These are phyloP conservation scores for Diphyllodes magnificus DNA, from an alignment of 2,113 vertebrate species.

Conservation along the genomic window DNA sequence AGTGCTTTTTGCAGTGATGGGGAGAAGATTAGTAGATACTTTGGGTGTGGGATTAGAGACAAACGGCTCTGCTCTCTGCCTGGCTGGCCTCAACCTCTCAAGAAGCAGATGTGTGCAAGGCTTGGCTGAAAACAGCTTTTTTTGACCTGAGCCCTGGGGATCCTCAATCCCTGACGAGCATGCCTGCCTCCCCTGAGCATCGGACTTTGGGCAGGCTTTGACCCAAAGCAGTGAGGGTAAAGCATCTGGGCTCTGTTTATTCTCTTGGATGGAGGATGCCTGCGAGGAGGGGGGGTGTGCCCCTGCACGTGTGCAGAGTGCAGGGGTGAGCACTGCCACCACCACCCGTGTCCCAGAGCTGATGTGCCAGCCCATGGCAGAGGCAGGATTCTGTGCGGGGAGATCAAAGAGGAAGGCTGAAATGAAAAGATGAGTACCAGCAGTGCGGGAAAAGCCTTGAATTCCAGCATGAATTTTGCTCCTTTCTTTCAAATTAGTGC, in stretches of 20 bases:
- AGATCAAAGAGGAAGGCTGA: background rate
- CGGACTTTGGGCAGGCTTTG: background rate
- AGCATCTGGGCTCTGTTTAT: background rate
- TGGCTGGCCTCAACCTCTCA: background rate
- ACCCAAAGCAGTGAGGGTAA: background rate
- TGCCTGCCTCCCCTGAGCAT: background rate
- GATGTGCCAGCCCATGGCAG: background rate
- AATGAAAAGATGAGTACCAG: background rate
- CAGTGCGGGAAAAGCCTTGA: background rate
- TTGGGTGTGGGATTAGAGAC: background rate
- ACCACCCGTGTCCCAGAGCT: fast-evolving
- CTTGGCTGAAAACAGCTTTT: background rate
- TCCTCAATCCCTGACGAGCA: background rate
- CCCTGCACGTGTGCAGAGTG: fast-evolving
- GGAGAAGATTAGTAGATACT: background rate
- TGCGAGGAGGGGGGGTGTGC: fast-evolving
- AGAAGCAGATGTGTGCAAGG: background rate
- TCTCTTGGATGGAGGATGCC: fast-evolving
- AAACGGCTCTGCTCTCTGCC: background rate
- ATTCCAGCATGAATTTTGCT: background rate
- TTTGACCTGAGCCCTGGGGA: background rate
- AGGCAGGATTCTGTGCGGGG: background rate
- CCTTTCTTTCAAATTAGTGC: background rate
- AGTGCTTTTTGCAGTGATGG: background rate
- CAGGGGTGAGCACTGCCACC: background rate